Conservation (phyloP, 2,113 vertebrate genomes). For the Paradoxurus hermaphroditus region DNA sequence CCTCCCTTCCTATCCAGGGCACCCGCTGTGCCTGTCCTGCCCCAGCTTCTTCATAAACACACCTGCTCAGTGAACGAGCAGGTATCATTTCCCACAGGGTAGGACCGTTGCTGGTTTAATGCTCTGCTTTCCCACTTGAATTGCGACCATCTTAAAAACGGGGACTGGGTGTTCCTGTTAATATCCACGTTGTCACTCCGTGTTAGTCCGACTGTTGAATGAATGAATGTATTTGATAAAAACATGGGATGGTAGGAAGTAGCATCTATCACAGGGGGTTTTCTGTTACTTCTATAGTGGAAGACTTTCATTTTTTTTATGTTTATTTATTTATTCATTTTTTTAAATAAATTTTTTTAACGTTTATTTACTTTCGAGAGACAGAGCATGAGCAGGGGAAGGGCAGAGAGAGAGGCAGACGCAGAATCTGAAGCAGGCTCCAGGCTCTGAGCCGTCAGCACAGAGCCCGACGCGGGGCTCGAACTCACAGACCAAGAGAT, state of each 20-base stretch:
- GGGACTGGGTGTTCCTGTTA: background rate
- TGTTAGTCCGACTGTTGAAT: background rate
- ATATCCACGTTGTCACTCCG: background rate
- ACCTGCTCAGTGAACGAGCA: background rate
- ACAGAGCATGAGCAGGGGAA: too few relatives aligned
- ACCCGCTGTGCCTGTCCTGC: background rate
- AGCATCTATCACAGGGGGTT: too few relatives aligned
- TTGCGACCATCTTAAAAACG: background rate
- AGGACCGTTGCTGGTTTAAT: fast-evolving
- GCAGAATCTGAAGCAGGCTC: too few relatives aligned
- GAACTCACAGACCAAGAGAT: too few relatives aligned
- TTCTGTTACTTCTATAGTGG: background rate
- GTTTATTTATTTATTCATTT: too few relatives aligned
- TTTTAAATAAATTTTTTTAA: too few relatives aligned
- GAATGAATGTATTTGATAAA: background rate
- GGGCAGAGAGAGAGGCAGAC: too few relatives aligned
- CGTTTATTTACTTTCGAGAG: too few relatives aligned
- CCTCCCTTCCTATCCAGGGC: background rate
- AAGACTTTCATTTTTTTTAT: too few relatives aligned
- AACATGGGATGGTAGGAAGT: background rate
- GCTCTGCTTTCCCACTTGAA: background rate
- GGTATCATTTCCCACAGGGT: too few relatives aligned
- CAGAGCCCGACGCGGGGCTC: too few relatives aligned
- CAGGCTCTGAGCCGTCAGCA: too few relatives aligned
- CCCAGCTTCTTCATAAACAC: background rate